phyloP scores from a whole-genome alignment of 2,888 invertebrate species.

The Diadegma fenestrale region DNA sequence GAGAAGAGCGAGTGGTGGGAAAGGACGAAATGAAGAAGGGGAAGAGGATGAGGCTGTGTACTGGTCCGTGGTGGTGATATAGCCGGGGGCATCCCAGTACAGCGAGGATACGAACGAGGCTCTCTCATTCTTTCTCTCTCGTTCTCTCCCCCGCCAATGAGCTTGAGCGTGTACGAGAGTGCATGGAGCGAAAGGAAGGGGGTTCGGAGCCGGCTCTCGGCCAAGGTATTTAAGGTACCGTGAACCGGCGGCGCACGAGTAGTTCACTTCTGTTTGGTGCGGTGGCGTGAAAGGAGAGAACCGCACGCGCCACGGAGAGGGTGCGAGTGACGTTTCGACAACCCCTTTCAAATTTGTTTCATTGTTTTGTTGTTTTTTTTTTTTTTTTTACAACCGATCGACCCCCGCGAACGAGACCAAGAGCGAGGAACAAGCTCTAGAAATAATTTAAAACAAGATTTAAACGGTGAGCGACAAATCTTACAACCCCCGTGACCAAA shows the following conservation, averaged over 20 bases:
- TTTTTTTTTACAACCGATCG: not conserved
- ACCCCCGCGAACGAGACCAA: slow-evolving; percentile 30
- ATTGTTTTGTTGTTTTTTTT: not conserved
- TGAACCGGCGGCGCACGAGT: slow-evolving; percentile 87
- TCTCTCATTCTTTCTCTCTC: slow-evolving; percentile 60
- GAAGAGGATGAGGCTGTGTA: slow-evolving; percentile 60
- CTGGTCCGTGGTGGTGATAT: slow-evolving; percentile 64
- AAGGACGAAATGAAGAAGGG: slow-evolving; percentile 46
- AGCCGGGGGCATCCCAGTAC: slow-evolving; percentile 63
- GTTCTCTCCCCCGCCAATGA: slow-evolving; percentile 69
- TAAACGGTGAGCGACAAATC: slow-evolving; percentile 43
- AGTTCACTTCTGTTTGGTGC: slow-evolving; percentile 87
- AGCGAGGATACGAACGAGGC: slow-evolving; percentile 40
- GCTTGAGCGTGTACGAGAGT: slow-evolving; percentile 66
- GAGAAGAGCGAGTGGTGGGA: slow-evolving; percentile 40
- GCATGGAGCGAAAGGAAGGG: slow-evolving; percentile 45
- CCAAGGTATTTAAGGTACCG: slow-evolving; percentile 87
- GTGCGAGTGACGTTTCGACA: slow-evolving; percentile 73
- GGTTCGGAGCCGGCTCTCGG: slow-evolving; percentile 85
- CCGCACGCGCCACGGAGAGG: slow-evolving; percentile 73
- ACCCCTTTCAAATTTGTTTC: slow-evolving; percentile 50
- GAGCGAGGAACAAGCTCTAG: slow-evolving; percentile 10
- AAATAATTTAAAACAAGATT: slow-evolving; percentile 33
- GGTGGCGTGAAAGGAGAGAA: slow-evolving; percentile 78
- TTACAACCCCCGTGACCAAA: slow-evolving; percentile 50